These are phyloP conservation scores for Acronicta aceris DNA, from an alignment of 2,888 invertebrate species.

Conservation along the genomic window DNA sequence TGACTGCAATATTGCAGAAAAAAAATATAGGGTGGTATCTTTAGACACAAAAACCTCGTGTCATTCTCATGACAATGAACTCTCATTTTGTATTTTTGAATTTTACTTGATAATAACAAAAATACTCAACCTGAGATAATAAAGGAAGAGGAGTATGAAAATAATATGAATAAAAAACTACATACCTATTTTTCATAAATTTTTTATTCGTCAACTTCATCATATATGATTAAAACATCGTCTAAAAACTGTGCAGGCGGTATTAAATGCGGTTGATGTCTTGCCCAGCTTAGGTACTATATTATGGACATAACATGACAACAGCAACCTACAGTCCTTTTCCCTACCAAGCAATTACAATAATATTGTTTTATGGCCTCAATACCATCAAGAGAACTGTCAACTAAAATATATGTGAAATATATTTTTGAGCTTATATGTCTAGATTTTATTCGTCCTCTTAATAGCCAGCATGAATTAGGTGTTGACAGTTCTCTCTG, in stretches of 20 bases:
- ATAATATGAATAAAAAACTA: no score
- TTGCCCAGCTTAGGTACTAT: constrained; percentile 6
- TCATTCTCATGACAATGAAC: no score
- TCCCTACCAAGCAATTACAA: constrained; percentile 5
- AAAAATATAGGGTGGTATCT: no score
- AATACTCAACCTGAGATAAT: no score
- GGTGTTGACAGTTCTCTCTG: background rate
- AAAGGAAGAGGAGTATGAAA: no score
- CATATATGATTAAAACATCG: background rate
- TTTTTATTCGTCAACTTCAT: background rate
- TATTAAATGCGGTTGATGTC: background rate
- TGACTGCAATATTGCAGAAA: no score
- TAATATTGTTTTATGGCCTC: background rate
- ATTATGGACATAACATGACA: constrained; percentile 3
- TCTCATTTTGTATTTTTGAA: no score
- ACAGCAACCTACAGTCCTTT: constrained; percentile 8
- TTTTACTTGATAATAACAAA: no score
- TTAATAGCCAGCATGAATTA: background rate
- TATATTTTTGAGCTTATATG: constrained; percentile 2
- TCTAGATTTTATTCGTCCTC: background rate
- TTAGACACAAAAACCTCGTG: no score
- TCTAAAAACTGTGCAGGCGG: constrained; percentile 4
- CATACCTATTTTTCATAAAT: no score
- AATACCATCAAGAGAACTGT: background rate
- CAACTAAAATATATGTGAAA: constrained; percentile 1